Conservation (phyloP, 2,888 invertebrate species). For the Eurytoma adleriae region DNA sequence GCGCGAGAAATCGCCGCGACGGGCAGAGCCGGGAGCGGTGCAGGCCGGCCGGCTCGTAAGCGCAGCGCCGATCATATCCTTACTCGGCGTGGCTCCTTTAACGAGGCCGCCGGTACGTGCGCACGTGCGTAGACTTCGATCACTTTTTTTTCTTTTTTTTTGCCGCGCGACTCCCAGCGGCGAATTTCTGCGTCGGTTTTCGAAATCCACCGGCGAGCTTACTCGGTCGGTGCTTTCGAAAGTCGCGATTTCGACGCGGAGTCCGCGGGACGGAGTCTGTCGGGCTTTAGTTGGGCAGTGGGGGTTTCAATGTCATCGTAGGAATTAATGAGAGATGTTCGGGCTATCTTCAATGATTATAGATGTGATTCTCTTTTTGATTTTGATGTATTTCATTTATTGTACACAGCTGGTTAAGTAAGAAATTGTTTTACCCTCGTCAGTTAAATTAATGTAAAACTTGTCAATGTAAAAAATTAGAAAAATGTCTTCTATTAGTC, state of each 20-base stretch:
- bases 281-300: conserved; percentile 5
- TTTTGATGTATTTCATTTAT: neutral
- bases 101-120: conserved; percentile 34
- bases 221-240: conserved; percentile 25
- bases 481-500: too few relatives aligned
- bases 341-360: neutral
- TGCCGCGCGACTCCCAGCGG: conserved; percentile 2
- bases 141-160: conserved; percentile 6
- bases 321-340: neutral
- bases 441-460: too few relatives aligned
- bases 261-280: conserved; percentile 7
- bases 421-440: too few relatives aligned
- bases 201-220: conserved; percentile 26
- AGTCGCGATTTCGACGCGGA: conserved; percentile 3
- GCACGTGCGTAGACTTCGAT: conserved; percentile 13
- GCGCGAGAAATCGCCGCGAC: neutral
- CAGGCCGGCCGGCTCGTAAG: neutral
- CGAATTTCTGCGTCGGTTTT: conserved; percentile 33
- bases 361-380: neutral
- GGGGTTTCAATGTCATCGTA: conserved; percentile 22
- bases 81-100: conserved; percentile 36
- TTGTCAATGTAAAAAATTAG: too few relatives aligned
- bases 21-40: conserved; percentile 4
- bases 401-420: too few relatives aligned
- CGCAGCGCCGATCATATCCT: conserved; percentile 18